Conservation (phyloP, 2,797 vertebrate species). For the Rhabdophis nuchalis region DNA sequence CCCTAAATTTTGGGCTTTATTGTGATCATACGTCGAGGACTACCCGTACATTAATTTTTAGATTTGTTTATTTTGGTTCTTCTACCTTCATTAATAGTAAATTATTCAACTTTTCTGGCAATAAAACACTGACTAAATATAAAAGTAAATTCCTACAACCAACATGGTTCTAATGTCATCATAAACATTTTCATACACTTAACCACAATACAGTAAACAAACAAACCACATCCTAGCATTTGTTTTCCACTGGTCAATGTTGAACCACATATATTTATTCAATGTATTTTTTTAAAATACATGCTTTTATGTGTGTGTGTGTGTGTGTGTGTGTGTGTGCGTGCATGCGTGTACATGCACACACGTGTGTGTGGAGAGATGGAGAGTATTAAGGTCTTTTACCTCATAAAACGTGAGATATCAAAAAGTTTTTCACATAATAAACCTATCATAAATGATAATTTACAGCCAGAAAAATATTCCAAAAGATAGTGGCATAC, state of each 20-base stretch:
- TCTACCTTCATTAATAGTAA: background rate
- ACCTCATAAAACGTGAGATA: background rate
- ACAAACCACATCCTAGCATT: background rate
- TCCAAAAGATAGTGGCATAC: background rate
- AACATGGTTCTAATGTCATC: background rate
- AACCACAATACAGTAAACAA: background rate
- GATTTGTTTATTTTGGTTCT: background rate
- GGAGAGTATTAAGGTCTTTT: background rate
- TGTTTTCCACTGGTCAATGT: background rate
- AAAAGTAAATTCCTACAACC: background rate
- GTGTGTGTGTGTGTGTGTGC: no score
- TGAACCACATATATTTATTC: no score
- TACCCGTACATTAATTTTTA: background rate
- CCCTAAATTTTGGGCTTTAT: no score
- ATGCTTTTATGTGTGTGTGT: no score
- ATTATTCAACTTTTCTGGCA: background rate
- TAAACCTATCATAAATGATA: background rate
- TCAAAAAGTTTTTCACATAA: background rate
- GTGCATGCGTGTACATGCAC: rapidly evolving
- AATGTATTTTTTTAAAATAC: no score
- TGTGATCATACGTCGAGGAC: no score
- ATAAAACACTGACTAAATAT: no score
- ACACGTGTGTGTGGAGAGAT: no score
- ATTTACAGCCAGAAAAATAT: background rate
- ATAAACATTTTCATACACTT: background rate